Evolutionary conservation across 2,797 vertebrate species (phyloP).

Genomic region (Buceros bicornis): DNA sequence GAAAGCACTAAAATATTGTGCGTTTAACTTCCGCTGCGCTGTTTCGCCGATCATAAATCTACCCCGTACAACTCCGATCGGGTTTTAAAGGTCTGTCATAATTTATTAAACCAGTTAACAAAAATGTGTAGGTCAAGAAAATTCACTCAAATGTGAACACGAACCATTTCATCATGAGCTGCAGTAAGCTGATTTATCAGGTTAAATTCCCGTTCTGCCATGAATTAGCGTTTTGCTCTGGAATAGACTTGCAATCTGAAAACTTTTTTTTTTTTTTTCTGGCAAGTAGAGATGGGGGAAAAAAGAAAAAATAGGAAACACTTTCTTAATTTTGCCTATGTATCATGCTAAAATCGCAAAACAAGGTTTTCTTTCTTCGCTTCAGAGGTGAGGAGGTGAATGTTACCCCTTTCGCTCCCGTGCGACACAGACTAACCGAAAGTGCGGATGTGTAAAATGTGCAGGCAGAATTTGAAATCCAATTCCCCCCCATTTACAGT

Average conservation of each 20-base stretch:
- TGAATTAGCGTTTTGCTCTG: background rate
- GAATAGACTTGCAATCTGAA: background rate
- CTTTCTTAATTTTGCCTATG: background rate
- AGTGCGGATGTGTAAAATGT: background rate
- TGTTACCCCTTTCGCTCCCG: background rate
- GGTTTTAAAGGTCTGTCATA: constrained; percentile 22
- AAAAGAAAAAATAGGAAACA: background rate
- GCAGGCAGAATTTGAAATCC: background rate
- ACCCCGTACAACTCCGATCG: rapidly evolving
- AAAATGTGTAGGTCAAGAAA: constrained; percentile 34
- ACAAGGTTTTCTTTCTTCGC: background rate
- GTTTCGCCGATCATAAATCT: background rate
- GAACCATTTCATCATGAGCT: background rate
- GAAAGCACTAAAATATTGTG: constrained; percentile 11
- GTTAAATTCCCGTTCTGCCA: background rate
- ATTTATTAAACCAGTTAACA: constrained; percentile 48
- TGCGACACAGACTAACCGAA: background rate
- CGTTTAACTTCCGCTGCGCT: background rate
- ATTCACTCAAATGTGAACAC: background rate
- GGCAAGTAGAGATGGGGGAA: rapidly evolving
- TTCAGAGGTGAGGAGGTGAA: background rate
- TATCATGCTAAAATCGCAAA: background rate
- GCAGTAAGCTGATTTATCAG: background rate
- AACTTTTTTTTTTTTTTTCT: background rate
- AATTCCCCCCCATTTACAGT: background rate